Percentiles rank a stretch among this genome's conserved stretches.
These are phyloP conservation scores for Nyctalus aviator DNA, from an alignment of 2,797 vertebrate genomes.

Conservation along the genomic window DNA sequence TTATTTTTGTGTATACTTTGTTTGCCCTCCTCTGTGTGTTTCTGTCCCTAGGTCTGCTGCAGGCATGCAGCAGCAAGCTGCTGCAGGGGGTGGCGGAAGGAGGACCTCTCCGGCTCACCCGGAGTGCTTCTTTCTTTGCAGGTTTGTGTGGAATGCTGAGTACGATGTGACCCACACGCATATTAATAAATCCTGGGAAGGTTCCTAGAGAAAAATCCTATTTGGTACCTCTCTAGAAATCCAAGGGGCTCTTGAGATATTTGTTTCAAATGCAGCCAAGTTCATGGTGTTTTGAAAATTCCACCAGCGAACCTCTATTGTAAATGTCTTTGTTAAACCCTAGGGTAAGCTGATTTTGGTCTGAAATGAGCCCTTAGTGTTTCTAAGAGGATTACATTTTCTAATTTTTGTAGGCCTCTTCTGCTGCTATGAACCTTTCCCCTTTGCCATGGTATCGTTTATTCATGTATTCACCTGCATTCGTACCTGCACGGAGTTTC, in stretches of 20 bases:
- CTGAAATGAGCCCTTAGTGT: constrained; percentile 82
- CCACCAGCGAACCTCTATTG: not conserved
- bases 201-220: constrained; percentile 47
- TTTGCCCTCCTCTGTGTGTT: constrained; percentile 80
- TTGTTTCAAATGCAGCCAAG: constrained; percentile 22
- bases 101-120: constrained; percentile 90
- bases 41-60: constrained; percentile 88
- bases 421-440: constrained; percentile 70
- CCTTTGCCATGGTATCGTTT: constrained; percentile 66
- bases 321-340: constrained; percentile 33
- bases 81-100: constrained; percentile 88
- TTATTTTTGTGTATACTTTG: constrained; percentile 68
- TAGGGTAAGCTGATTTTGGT: constrained; percentile 55
- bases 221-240: constrained; percentile 80
- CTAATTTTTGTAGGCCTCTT: constrained; percentile 74
- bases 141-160: constrained; percentile 92
- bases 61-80: constrained; percentile 88
- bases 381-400: constrained; percentile 84
- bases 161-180: constrained; percentile 83
- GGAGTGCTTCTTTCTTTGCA: constrained; percentile 94
- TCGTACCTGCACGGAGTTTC: constrained; percentile 59
- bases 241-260: constrained; percentile 78
- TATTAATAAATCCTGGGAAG: constrained; percentile 63
- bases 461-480: constrained; percentile 34
- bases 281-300: constrained; percentile 56